Percentiles rank a stretch among this genome's conserved stretches.
Conservation (phyloP, 2,113 vertebrate genomes). For the Anguilla rostrata region DNA sequence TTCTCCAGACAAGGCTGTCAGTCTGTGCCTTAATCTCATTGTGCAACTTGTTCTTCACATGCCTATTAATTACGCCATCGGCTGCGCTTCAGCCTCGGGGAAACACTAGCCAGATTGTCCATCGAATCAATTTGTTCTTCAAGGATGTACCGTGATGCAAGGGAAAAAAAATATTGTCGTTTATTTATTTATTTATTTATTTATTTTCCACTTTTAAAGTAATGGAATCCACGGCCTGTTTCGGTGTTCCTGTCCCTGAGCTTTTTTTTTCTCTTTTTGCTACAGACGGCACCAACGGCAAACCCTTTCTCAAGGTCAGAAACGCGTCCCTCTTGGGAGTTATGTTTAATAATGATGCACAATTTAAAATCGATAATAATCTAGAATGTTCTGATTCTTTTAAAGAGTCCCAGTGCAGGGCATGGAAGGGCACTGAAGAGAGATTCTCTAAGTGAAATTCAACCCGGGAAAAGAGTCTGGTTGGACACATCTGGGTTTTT, state of each 20-base stretch:
- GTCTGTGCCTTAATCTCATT: not conserved
- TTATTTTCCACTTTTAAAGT: not conserved
- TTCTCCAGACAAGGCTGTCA: slow-evolving; percentile 6
- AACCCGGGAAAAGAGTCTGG: not conserved
- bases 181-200: not conserved
- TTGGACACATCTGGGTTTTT: not conserved
- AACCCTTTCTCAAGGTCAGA: not conserved
- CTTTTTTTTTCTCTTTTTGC: not conserved
- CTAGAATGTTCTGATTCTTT: not conserved
- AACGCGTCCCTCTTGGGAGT: not conserved
- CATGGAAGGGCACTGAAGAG: not conserved
- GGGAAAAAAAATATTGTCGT: not conserved
- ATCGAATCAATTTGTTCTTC: slow-evolving; percentile 2
- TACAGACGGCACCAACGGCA: not conserved
- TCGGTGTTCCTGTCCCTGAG: not conserved
- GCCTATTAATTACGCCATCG: not conserved
- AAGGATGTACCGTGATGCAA: not conserved
- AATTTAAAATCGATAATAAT: slow-evolving; percentile 2
- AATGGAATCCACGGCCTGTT: not conserved
- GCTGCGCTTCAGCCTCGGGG: not conserved
- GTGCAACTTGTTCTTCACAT: not conserved
- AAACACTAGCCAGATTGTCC: not conserved
- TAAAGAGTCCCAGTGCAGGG: not conserved
- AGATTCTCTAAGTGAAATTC: not conserved
- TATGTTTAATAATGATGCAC: not conserved